phyloP scores from a whole-genome alignment of 2,888 invertebrate genomes.

The Synergus gifuensis region DNA sequence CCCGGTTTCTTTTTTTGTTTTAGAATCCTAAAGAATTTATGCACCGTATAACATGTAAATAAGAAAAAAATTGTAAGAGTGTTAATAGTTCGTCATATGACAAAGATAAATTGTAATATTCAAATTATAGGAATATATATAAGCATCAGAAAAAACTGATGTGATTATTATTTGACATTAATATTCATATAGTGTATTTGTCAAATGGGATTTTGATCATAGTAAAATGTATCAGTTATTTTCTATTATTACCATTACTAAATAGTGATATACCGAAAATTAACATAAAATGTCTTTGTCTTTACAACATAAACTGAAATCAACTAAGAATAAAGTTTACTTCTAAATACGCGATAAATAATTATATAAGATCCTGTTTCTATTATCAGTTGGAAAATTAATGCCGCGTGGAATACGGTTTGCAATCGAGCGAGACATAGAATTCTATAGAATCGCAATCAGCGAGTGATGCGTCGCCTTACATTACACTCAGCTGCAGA shows the following conservation, averaged over 20 bases:
- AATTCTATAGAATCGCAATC: slow-evolving; percentile 53
- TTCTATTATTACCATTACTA: no score
- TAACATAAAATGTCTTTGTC: no score
- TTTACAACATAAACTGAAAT: not conserved
- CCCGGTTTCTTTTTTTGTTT: slow-evolving; percentile 43
- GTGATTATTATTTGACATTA: no score
- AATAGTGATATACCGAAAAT: no score
- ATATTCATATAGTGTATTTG: no score
- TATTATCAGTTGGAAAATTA: not conserved
- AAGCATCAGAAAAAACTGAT: no score
- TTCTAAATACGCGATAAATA: not conserved
- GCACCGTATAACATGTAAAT: not conserved
- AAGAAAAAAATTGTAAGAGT: not conserved
- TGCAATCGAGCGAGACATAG: not conserved
- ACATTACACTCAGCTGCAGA: slow-evolving; percentile 15
- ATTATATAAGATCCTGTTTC: slow-evolving; percentile 8
- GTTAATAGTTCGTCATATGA: no score
- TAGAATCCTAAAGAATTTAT: no score
- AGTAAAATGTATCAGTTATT: no score
- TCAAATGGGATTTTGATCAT: no score
- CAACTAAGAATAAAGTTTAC: not conserved
- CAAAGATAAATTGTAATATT: no score
- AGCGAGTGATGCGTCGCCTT: slow-evolving; percentile 55
- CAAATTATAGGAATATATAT: no score
- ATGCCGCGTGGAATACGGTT: not conserved